Evolutionary conservation across 2,888 invertebrate species (phyloP), one percentile per base, ranked within the genome.

Genomic region (Caenorhabditis plicata): DNA sequence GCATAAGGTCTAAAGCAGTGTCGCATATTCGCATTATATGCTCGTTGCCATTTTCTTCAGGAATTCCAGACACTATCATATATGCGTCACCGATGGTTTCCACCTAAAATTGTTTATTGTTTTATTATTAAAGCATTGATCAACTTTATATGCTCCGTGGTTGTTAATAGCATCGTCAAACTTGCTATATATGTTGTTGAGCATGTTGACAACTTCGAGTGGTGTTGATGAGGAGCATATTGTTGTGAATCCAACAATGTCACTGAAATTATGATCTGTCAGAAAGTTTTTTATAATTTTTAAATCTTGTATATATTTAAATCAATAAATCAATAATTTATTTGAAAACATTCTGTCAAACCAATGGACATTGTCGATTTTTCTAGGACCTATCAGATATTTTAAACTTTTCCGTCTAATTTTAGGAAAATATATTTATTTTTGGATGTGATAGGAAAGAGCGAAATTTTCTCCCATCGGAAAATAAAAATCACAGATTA

Each of bases 81-180:
- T 77, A 77, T n/a, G 77, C 77, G 47, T 77, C 77, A 1, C 76
- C 73, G 40, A 76, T 74, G 0, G 77, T 76, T 49, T 76, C 75
- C 5, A 77, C 77, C 68, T 76, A 48, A 40, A 68, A 41, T 29
- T 7, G 36, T 8, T 29, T 4, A 27, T 29, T 20, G 20, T 20
- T 4, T 43, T 4, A 9, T 7, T 17, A 42, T 27, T 11, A 31
- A 1, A 9, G 5, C 33, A n/a, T 9, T 9, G 19, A 43, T n/a
- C 29, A 7, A 65, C 72, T 58, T 72, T 72, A 40, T 72, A 72
- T 8, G 70, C 57, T 8, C 50, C 43, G 36, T 72, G 56, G 41
- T 66, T 64, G 53, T 66, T 72, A 58, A 78, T 78, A n/a, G 75
- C 61, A 33, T 75, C 78, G 43, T 79, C 78, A 40, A 78, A 78